Evolutionary conservation across 2,888 invertebrate genomes (phyloP).

Genomic region (Priocnemis perturbator): DNA sequence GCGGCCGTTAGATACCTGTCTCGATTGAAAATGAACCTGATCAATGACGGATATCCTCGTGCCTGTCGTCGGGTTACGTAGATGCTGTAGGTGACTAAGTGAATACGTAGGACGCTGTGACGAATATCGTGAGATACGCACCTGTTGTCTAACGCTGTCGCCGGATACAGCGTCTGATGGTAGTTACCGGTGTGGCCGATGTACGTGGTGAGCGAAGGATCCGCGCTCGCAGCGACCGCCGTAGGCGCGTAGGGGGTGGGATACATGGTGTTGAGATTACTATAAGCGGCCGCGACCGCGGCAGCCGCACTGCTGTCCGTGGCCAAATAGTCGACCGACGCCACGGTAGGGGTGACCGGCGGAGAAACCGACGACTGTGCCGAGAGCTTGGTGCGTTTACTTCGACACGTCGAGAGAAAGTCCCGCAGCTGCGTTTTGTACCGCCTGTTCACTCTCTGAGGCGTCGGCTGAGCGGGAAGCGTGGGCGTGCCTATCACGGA

Average conservation of each 20-base stretch:
- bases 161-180: slow-evolving; percentile 79
- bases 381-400: slow-evolving; percentile 80
- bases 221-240: slow-evolving; percentile 82
- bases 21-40: not conserved
- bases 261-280: slow-evolving; percentile 87
- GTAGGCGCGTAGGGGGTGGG: slow-evolving; percentile 87
- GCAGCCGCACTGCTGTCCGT: slow-evolving; percentile 80
- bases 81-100: too few relatives aligned
- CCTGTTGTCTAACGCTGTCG: slow-evolving; percentile 77
- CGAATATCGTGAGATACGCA: slow-evolving; percentile 24
- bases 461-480: slow-evolving; percentile 79
- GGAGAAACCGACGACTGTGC: slow-evolving; percentile 78
- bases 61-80: too few relatives aligned
- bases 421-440: slow-evolving; percentile 96
- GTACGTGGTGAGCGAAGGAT: slow-evolving; percentile 80
- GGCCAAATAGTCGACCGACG: slow-evolving; percentile 82
- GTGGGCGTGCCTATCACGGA: slow-evolving; percentile 77
- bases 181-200: slow-evolving; percentile 84
- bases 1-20: slow-evolving; percentile 80
- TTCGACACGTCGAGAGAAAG: slow-evolving; percentile 93
- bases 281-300: slow-evolving; percentile 87
- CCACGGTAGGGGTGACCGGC: slow-evolving; percentile 77
- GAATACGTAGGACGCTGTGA: too few relatives aligned
- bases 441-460: slow-evolving; percentile 86
- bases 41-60: too few relatives aligned